Percentiles rank a stretch among this genome's conserved stretches.
Evolutionary conservation across 2,888 invertebrate genomes (phyloP).

Genomic region (Limnephilus auricula): DNA sequence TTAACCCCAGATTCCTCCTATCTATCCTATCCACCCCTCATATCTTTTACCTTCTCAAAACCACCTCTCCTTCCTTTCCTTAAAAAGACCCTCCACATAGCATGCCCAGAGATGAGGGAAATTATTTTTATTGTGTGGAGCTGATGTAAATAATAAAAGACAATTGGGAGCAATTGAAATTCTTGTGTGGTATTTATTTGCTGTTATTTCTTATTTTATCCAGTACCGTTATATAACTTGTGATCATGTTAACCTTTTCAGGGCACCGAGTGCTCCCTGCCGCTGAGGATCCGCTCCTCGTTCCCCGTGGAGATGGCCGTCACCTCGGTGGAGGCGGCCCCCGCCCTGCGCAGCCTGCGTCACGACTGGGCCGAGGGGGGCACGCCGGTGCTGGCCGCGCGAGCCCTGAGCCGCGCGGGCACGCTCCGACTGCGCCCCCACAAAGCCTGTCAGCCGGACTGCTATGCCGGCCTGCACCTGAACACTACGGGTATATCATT

Average conservation of each 20-base stretch:
- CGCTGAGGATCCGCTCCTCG: conserved; percentile 88
- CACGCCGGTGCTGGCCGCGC: conserved; percentile 73
- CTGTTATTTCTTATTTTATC: too few species aligned
- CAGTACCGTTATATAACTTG: too few species aligned
- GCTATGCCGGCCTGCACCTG: conserved; percentile 87
- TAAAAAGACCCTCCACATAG: too few species aligned
- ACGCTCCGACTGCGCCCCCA: conserved; percentile 86
- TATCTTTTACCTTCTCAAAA: too few species aligned
- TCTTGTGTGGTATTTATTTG: too few species aligned
- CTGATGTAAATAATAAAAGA: too few species aligned
- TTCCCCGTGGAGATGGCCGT: conserved; percentile 90
- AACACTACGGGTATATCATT: conserved; percentile 79
- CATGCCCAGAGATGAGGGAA: too few species aligned
- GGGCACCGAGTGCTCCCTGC: conserved; percentile 88
- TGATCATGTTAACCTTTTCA: conserved; percentile 70
- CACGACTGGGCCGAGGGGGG: conserved; percentile 73
- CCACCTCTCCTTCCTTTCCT: too few species aligned
- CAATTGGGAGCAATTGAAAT: too few species aligned
- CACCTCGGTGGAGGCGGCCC: conserved; percentile 80
- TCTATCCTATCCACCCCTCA: too few species aligned
- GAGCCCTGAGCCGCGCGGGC: conserved; percentile 77
- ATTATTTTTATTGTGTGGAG: too few species aligned
- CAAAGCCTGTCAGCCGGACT: conserved; percentile 82
- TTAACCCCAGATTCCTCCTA: too few species aligned
- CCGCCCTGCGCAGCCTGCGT: conserved; percentile 80